Evolutionary conservation across 1,140 invertebrate species (phyloP), one percentile per base, ranked within the genome.

Genomic region (Drosophila ironensis): DNA sequence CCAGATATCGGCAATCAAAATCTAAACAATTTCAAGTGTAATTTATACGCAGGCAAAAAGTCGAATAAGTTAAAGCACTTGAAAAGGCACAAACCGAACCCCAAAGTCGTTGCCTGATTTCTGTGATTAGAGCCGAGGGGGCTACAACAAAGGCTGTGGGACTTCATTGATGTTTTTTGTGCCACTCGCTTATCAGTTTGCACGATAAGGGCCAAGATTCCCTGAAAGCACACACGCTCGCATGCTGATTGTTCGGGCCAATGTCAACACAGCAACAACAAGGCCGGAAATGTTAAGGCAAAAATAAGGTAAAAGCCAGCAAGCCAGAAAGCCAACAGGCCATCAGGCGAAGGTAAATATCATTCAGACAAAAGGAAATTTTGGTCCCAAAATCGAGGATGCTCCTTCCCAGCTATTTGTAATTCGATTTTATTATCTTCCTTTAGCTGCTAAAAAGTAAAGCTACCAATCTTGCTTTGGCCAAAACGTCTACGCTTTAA

Each of bases 181-280:
- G 57, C 53, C 63, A n/a, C 30, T 28, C 12, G 45, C 69, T 86
- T 80, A 84, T 84, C 80, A 86, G 64, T 84, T 86, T 67, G 80
- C 38, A 72, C 70, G 80, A 84, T 84, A 84, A 86, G 70, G 24
- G 59, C 6, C 56, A 14, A 63, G 41, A 45, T 44, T 53, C 51
- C 19, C 6, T 19, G 38, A 4, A 42, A 22, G 11, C 6, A 22
- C 20, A 47, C 16, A 27, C 44, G 16, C n/a, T 40, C 14, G 28
- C n/a, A 47, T 12, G 27, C 68, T 51, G 28, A 56, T 35, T 48
- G 30, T 41, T 44, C 69, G 42, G 68, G 72, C 64, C 77, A 82
- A 57, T 64, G 68, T 71, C 48, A 71, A 76, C 47, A 63, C 47
- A 63, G 54, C 50, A 63, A 63, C 20, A 60, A 24, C 45, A 41